Evolutionary conservation across 2,797 vertebrate genomes (phyloP), one percentile per base, ranked within the genome.

Genomic region (Falco rusticolus): DNA sequence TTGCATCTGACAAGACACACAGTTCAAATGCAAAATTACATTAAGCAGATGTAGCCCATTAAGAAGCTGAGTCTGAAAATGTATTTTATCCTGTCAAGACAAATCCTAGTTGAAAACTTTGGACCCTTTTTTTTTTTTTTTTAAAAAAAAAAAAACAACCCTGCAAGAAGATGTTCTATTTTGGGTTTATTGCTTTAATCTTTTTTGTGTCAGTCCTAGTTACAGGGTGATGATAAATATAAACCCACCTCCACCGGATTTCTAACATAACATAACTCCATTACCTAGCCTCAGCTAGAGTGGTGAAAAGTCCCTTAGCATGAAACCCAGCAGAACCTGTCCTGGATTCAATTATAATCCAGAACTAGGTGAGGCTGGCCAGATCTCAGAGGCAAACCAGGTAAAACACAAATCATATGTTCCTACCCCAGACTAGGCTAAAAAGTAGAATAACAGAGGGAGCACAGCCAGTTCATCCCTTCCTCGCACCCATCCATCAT

Each of bases 1-100:
- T 72, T 56, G 59, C 1, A 1, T 74, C 90, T 97, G 96, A 96
- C 93, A 96, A 94, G 95, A 86, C 68, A 69, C 84, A 89, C 70
- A 60, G 78, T 33, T 94, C 91, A 77, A 84, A 96, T 41, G 71
- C 63, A 74, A 70, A 89, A 93, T 94, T 96, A 97, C 97, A 96
- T 89, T 95, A 97, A 97, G 75, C 96, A 97, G 97, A 97, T 72
- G 87, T 87, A 85, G 53, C 51, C 93, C 94, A 97, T 97, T 96
- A 96, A 97, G 93, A 91, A 96, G 85, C 47, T 2, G 64, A 93
- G 80, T 60, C 89, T 92, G 94, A 96, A 90, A 87, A 94, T 50
- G 90, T 84, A 89, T 87, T 95, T 96, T 68, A 80, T 68, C 45
- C 87, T 96, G 96, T 95, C 97, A 97, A 70, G 74, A 54, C 59